These are phyloP conservation scores for Phenganax subtilis DNA, from an alignment of 92 coral and sea anemone species.

Conservation along the genomic window DNA sequence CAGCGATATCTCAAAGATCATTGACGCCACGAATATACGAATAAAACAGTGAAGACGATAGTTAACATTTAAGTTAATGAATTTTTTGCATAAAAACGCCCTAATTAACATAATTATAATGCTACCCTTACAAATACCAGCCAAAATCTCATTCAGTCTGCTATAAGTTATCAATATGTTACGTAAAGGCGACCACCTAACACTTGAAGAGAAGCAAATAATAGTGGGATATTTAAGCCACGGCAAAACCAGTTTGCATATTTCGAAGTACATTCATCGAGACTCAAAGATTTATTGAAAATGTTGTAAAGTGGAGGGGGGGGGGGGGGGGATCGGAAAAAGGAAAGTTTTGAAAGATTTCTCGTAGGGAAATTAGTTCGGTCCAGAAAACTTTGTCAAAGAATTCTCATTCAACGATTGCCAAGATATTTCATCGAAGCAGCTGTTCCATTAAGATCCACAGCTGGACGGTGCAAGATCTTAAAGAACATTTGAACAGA, in stretches of 20 bases:
- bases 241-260: conserved; percentile 17
- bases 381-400: neutral
- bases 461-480: conserved; percentile 30
- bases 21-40: neutral
- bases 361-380: conserved; percentile 27
- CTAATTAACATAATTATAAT: conserved; percentile 4
- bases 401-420: conserved; percentile 12
- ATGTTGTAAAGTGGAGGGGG: neutral
- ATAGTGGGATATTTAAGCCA: neutral
- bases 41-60: neutral
- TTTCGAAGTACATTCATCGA: conserved; percentile 12
- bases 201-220: conserved; percentile 5
- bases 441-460: conserved; percentile 10
- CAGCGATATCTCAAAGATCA: neutral
- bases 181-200: neutral
- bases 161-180: neutral
- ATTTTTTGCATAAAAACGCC: neutral
- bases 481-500: conserved; percentile 11
- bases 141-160: neutral
- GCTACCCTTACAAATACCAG: neutral
- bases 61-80: neutral
- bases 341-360: conserved; percentile 18
- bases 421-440: conserved; percentile 26
- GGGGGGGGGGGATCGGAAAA: neutral
- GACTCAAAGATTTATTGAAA: conserved; percentile 3